Evolutionary conservation across 1,140 invertebrate genomes (phyloP).

Genomic region (Arctopsyche grandis): DNA sequence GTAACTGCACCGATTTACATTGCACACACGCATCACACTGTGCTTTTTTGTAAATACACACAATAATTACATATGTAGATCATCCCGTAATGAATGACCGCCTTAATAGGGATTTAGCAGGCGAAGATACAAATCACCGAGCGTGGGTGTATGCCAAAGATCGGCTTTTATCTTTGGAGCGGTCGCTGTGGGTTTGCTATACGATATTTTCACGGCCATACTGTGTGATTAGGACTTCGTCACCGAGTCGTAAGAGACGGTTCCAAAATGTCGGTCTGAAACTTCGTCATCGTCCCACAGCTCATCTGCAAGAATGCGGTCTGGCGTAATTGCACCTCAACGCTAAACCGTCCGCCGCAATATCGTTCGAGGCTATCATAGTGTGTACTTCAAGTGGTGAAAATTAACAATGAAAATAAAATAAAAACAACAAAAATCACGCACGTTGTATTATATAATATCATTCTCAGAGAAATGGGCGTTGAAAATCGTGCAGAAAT

Average conservation of each 20-base stretch:
- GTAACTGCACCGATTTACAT: background rate
- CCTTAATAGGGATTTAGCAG: background rate
- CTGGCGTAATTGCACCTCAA: slow-evolving; percentile 8
- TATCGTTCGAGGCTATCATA: background rate
- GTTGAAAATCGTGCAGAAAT: too few species aligned
- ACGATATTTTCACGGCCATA: background rate
- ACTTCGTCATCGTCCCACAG: background rate
- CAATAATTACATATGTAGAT: too few species aligned
- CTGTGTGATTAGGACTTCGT: background rate
- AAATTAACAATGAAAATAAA: too few species aligned
- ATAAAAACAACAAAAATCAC: too few species aligned
- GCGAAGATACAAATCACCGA: background rate
- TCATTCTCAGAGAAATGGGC: too few species aligned
- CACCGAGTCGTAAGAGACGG: background rate
- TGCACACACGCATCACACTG: background rate
- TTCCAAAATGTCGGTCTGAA: background rate
- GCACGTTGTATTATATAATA: too few species aligned
- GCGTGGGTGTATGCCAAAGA: background rate
- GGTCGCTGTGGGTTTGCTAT: background rate
- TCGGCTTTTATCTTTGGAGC: background rate
- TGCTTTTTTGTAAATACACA: background rate
- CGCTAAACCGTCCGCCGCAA: slow-evolving; percentile 2
- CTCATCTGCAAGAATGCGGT: background rate
- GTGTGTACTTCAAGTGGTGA: too few species aligned
- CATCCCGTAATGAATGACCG: slow-evolving; percentile 2